Evolutionary conservation across 2,113 vertebrate genomes (phyloP).

Genomic region (Malurus alboscapulatus): DNA sequence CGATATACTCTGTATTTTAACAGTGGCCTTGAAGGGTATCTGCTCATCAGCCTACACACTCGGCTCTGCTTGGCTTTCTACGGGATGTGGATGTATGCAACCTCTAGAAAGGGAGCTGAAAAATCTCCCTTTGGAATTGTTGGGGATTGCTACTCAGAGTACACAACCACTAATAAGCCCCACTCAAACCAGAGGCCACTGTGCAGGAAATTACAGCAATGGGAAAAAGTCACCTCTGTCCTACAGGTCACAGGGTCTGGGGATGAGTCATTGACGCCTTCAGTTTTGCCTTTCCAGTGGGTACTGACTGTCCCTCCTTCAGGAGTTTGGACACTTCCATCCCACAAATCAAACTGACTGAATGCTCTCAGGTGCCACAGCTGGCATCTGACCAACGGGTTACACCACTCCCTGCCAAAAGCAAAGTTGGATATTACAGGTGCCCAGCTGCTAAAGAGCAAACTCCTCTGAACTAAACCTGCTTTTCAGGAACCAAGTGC

Average conservation of each 20-base stretch:
- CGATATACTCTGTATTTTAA: background rate
- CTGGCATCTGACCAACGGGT: background rate
- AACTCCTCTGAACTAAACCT: background rate
- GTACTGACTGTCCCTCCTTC: background rate
- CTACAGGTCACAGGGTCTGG: background rate
- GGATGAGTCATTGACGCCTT: background rate
- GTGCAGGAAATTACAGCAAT: background rate
- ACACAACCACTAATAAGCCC: background rate
- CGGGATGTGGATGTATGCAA: background rate
- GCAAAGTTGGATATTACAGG: background rate
- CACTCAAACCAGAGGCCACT: background rate
- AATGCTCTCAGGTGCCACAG: background rate
- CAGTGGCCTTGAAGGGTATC: background rate
- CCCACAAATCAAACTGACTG: background rate
- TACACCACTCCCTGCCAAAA: background rate
- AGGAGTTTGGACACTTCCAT: background rate
- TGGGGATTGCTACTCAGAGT: background rate
- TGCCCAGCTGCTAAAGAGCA: background rate
- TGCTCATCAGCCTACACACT: background rate
- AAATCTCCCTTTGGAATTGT: background rate
- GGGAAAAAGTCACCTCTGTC: background rate
- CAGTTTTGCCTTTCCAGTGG: background rate
- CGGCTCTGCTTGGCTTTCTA: background rate
- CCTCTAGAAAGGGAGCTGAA: background rate
- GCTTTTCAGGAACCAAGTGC: constrained; percentile 36